Conservation (phyloP, 23 tunicate species). For the Halocynthia aurantium region DNA sequence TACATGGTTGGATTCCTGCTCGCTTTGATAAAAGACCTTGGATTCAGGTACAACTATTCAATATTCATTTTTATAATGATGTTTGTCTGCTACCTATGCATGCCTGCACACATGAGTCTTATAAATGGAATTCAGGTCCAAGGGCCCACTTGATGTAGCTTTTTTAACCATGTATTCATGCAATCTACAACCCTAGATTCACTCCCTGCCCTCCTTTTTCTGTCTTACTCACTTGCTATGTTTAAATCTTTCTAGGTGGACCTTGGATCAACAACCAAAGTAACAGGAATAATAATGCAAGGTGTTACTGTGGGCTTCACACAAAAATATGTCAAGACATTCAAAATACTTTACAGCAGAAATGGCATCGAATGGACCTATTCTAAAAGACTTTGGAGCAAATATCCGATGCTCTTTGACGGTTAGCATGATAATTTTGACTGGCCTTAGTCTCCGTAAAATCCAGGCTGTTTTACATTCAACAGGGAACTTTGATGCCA, state of each 20-base stretch:
- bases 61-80: too few species aligned
- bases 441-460: neutral
- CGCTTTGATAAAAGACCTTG: conserved; percentile 24
- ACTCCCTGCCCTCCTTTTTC: too few species aligned
- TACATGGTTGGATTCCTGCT: conserved; percentile 25
- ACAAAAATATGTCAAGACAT: conserved; percentile 21
- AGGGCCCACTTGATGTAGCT: too few species aligned
- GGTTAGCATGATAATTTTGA: neutral
- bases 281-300: conserved; percentile 23
- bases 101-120: too few species aligned
- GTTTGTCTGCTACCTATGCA: too few species aligned
- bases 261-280: conserved; percentile 9
- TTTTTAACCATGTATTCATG: too few species aligned
- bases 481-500: conserved; percentile 26
- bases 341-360: conserved; percentile 22
- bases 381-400: conserved; percentile 13
- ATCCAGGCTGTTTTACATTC: neutral
- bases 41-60: conserved; percentile 5
- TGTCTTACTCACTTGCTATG: neutral
- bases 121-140: too few species aligned
- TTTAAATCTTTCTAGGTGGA: neutral
- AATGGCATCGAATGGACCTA: conserved; percentile 21
- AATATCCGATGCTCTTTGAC: conserved; percentile 9
- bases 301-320: conserved; percentile 17
- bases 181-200: too few species aligned